phyloP scores from a whole-genome alignment of 92 coral and sea anemone species.

The Scolanthus callimorphus region DNA sequence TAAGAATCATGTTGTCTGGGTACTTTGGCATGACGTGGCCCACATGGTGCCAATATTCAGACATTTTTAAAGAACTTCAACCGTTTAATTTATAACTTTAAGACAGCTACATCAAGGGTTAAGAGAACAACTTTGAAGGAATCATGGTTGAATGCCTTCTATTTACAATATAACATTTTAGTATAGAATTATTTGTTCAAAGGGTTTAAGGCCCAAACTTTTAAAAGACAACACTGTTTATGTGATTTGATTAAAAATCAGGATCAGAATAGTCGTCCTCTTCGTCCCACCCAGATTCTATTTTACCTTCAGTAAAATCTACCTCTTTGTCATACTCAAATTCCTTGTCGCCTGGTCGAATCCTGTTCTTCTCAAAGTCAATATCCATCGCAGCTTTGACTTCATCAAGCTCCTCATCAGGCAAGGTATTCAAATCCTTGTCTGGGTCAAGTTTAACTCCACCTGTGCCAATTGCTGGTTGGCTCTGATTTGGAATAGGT shows the following conservation, averaged over 20 bases:
- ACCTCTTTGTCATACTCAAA: conserved; percentile 91
- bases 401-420: conserved; percentile 58
- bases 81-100: too few species aligned
- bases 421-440: conserved; percentile 81
- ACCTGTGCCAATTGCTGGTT: conserved; percentile 13
- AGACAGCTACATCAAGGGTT: too few species aligned
- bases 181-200: too few species aligned
- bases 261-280: conserved; percentile 95
- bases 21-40: too few species aligned
- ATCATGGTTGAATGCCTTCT: too few species aligned
- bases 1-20: too few species aligned
- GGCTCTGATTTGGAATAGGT: conserved; percentile 7
- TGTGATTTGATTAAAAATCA: conserved; percentile 69
- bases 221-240: neutral
- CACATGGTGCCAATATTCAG: too few species aligned
- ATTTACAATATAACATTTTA: too few species aligned
- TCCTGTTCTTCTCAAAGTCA: conserved; percentile 74
- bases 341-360: conserved; percentile 79
- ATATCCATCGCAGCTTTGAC: conserved; percentile 87
- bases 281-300: conserved; percentile 95
- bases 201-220: too few species aligned
- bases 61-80: too few species aligned
- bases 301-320: conserved; percentile 69
- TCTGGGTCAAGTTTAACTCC: conserved; percentile 19
- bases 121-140: too few species aligned